Conservation (phyloP, 2,113 vertebrate genomes). For the Cichladusa arquata region DNA sequence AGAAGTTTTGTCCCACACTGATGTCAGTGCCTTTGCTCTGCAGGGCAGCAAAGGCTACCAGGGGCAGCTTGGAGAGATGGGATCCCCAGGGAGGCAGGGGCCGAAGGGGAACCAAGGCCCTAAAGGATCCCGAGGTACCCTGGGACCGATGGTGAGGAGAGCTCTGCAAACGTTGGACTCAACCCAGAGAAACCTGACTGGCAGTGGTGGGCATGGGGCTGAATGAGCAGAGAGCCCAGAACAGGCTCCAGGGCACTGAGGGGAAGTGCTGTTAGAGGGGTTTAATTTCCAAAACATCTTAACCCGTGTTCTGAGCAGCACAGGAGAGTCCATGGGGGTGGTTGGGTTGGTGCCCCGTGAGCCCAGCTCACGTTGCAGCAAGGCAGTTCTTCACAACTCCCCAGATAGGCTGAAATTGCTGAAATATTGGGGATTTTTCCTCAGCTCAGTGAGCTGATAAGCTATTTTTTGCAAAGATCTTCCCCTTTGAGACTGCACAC, state of each 20-base stretch:
- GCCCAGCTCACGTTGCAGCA: neutral
- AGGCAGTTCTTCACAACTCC: neutral
- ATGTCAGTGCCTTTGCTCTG: neutral
- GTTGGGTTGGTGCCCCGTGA: neutral
- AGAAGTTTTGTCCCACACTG: neutral
- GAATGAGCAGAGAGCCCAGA: neutral
- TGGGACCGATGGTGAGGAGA: constrained; percentile 89
- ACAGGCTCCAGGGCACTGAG: neutral
- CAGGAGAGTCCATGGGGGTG: neutral
- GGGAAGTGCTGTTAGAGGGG: neutral
- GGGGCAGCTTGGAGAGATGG: constrained; percentile 92
- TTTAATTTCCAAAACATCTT: neutral
- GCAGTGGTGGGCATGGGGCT: neutral
- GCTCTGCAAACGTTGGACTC: neutral
- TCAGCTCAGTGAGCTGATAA: constrained; percentile 20
- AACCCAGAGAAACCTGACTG: neutral
- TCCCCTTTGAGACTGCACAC: constrained; percentile 35
- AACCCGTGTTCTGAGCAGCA: neutral
- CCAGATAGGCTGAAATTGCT: neutral
- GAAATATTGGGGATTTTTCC: constrained; percentile 21
- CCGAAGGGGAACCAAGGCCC: constrained; percentile 85
- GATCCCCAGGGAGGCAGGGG: constrained; percentile 84
- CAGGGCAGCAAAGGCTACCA: constrained; percentile 92
- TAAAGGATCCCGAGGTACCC: constrained; percentile 95
- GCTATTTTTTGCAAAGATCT: constrained; percentile 27